Conservation (phyloP, 2,113 vertebrate genomes). For the Strix uralensis region DNA sequence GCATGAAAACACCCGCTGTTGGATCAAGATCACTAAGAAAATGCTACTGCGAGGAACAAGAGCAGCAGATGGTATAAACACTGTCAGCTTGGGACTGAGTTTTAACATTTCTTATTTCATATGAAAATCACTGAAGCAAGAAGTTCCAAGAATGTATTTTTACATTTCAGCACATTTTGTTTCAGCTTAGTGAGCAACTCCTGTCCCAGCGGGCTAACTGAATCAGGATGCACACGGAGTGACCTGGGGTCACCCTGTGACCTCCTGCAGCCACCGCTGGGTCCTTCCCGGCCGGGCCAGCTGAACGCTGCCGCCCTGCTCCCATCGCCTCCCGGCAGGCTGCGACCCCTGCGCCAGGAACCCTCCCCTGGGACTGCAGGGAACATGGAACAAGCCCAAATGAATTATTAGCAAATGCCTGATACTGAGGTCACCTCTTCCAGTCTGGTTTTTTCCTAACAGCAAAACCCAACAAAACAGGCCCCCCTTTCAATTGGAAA, state of each 20-base stretch:
- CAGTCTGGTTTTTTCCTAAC: no score
- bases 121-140: not conserved
- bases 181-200: not conserved
- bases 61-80: not conserved
- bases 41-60: not conserved
- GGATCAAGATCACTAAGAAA: not conserved
- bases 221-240: not conserved
- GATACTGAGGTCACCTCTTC: no score
- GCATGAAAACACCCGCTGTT: not conserved
- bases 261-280: not conserved
- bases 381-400: no score
- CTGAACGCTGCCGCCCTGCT: not conserved
- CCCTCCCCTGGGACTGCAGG: no score
- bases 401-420: no score
- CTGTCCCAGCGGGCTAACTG: not conserved
- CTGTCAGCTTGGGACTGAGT: not conserved
- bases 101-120: not conserved
- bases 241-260: not conserved
- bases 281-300: not conserved
- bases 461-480: no score
- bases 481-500: no score
- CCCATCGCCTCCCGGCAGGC: not conserved
- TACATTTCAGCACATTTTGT: not conserved
- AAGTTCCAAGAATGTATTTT: no score
- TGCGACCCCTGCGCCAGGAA: no score